phyloP scores from a whole-genome alignment of 2,113 vertebrate species.

The Malurus elegans region DNA sequence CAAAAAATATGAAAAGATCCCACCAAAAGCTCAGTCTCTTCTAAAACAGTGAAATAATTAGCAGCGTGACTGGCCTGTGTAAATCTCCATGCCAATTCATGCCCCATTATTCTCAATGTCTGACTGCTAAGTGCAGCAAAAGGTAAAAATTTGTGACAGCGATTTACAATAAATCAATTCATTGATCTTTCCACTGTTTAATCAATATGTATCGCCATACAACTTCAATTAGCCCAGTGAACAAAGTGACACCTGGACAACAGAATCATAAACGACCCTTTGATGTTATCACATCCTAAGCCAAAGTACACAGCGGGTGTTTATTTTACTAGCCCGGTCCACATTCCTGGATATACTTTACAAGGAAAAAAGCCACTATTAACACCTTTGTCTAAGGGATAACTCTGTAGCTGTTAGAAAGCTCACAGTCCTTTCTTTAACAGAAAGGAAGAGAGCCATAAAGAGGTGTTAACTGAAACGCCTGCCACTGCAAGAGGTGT shows the following conservation, averaged over 20 bases:
- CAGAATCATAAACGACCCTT: conserved; percentile 2
- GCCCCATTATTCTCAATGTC: neutral
- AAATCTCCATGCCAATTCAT: neutral
- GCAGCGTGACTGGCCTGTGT: neutral
- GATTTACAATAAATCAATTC: conserved; percentile 39
- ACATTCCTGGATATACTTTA: neutral
- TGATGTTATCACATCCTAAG: conserved; percentile 38
- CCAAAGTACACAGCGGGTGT: neutral
- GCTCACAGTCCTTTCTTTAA: neutral
- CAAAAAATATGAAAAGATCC: neutral
- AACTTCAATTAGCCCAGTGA: conserved; percentile 54
- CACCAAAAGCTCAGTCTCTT: neutral
- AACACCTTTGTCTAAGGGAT: neutral
- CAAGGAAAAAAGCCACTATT: conserved; percentile 24
- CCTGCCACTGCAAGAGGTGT: neutral
- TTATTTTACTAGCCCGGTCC: conserved; percentile 5
- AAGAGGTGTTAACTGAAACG: neutral
- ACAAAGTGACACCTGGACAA: conserved; percentile 45
- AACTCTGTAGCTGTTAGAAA: neutral
- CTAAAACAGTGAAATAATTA: neutral
- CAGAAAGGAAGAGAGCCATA: neutral
- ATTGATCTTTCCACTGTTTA: conserved; percentile 24
- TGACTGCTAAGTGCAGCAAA: conserved; percentile 3
- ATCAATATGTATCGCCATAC: neutral
- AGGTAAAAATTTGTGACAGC: neutral